Base-by-base conservation (phyloP, 2,888 invertebrate species). In the Theretra japonica region DNA sequence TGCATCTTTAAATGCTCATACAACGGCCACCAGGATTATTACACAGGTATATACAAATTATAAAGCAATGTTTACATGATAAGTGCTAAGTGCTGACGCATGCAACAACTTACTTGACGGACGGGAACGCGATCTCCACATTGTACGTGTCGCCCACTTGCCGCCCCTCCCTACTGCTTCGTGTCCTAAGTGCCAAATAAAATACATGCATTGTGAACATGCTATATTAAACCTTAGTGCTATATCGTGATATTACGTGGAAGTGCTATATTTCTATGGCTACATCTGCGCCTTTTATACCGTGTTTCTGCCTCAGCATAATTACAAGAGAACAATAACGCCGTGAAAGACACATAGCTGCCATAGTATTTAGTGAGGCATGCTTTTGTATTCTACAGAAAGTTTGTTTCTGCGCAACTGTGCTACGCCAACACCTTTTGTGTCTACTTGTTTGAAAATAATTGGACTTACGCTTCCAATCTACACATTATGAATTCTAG, bases 71-170 rank as follows among this genome's bases (percentile, higher is more conserved):
- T 57, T 57, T 57, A 33, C 23, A 73, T n/a, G 30, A 69, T 50
- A 53, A 33, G 72, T 74, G 78, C 69, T 78, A 79, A 58, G 88
- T 88, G 86, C 82, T 79, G 75, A 77, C 79, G 79, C 89, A 88
- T 89, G 90, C 89, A 86, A 83, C 75, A 80, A 96, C 96, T 97
- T 97, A 98, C 98, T 97, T 98, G 95, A 97, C 96, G 87, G 98
- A 97, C 88, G 98, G 98, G 96, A 98, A 98, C 89, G 97, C 96
- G 92, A 98, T 97, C 95, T 98, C 97, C 91, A 98, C 96, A 95
- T 96, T 97, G 96, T 98, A 98, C 83, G 98, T 98, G 94, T 98
- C 98, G 90, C 97, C 97, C 90, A 96, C 97, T 95, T 97, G 97
- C 87, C 97, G 96, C 90, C 97, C 97, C 95, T 97, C 97, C 90